Evolutionary conservation across 2,888 invertebrate species (phyloP).

Genomic region (Esperia sulphurella): DNA sequence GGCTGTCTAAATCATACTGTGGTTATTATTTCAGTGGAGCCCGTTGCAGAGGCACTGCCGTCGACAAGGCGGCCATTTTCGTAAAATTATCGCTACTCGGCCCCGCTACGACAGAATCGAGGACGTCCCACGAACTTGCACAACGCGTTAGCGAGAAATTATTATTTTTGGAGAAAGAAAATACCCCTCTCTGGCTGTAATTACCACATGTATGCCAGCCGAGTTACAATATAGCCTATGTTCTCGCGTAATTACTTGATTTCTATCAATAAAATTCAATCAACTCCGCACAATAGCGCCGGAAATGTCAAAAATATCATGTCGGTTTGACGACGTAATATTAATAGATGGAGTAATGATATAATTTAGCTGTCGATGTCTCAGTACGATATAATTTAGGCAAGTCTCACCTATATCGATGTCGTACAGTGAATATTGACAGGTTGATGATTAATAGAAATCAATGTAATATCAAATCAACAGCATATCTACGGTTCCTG

Average conservation of each 20-base stretch:
- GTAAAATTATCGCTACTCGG: constrained; percentile 73
- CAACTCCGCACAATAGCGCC: not conserved
- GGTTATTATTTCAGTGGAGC: constrained; percentile 70
- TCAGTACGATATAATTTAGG: too few relatives aligned
- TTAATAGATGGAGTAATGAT: not conserved
- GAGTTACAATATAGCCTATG: not conserved
- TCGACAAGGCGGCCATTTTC: constrained; percentile 73
- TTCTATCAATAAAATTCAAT: constrained; percentile 1
- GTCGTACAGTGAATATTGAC: too few relatives aligned
- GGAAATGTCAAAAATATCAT: not conserved
- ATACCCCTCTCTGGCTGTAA: constrained; percentile 29
- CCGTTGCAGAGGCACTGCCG: constrained; percentile 60
- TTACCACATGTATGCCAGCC: not conserved
- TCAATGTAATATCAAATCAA: too few relatives aligned
- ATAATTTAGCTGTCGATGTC: not conserved
- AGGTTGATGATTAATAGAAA: too few relatives aligned
- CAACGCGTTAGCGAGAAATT: constrained; percentile 52
- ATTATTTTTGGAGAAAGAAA: constrained; percentile 47
- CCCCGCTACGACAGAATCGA: constrained; percentile 55
- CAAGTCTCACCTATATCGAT: too few relatives aligned
- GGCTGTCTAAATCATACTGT: constrained; percentile 69
- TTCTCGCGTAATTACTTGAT: not conserved
- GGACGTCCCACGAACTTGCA: constrained; percentile 59
- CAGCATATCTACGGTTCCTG: too few relatives aligned
- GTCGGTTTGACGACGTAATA: too few relatives aligned